These are phyloP conservation scores for Solen grandis DNA, from an alignment of 1,140 invertebrate genomes.

Conservation along the genomic window DNA sequence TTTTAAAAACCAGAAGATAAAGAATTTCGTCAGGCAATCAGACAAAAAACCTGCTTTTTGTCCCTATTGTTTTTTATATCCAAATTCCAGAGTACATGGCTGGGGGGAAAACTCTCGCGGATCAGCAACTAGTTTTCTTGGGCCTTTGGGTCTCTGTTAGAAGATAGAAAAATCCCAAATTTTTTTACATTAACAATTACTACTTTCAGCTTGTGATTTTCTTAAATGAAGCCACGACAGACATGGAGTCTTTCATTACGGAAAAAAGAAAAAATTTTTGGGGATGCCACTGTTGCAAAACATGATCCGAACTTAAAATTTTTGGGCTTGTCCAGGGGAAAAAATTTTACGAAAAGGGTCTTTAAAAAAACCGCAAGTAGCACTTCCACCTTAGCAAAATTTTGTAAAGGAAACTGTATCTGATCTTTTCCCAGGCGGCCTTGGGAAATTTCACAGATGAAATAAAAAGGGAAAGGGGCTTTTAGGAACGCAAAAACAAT, in stretches of 20 bases:
- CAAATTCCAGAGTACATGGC: conserved; percentile 11
- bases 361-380: conserved; percentile 1
- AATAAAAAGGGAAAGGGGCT: conserved; percentile 25
- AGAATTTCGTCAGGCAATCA: conserved; percentile 10
- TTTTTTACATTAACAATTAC: conserved; percentile 24
- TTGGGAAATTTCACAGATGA: conserved; percentile 20
- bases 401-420: background rate
- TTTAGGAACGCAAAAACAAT: conserved; percentile 42
- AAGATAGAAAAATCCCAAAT: conserved; percentile 31
- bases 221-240: conserved; percentile 1
- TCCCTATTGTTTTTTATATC: conserved; percentile 19
- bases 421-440: conserved; percentile 49
- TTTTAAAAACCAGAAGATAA: conserved; percentile 4
- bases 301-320: conserved; percentile 11
- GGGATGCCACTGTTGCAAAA: conserved; percentile 11
- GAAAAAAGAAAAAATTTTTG: background rate
- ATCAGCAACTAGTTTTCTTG: background rate
- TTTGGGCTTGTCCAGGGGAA: conserved; percentile 16
- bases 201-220: conserved; percentile 33
- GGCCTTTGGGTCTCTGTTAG: conserved; percentile 32
- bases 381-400: conserved; percentile 25
- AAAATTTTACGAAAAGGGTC: conserved; percentile 45
- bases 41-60: conserved; percentile 13
- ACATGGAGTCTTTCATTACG: conserved; percentile 20
- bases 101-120: conserved; percentile 13